Percentiles rank a stretch among this genome's conserved stretches.
Conservation (phyloP, 2,888 invertebrate species). For the Eucriotettix oculatus region DNA sequence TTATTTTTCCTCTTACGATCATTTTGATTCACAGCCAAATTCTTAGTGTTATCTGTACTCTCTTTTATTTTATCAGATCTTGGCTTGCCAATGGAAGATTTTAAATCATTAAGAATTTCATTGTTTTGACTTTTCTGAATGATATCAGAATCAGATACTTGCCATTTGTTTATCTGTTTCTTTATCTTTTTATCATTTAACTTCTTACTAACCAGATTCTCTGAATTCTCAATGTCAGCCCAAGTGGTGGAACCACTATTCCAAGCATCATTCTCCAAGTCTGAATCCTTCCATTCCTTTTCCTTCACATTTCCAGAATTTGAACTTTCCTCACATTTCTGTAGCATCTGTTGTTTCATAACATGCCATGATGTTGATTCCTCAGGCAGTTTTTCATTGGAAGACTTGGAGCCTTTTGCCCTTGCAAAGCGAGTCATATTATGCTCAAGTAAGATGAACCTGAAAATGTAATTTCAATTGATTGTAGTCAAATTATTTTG, state of each 20-base stretch:
- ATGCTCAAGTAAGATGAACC: too few species aligned
- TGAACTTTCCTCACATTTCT: constrained; percentile 6
- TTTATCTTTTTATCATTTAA: background rate
- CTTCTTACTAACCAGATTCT: background rate
- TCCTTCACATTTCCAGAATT: background rate
- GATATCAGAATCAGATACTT: background rate
- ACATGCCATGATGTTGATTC: constrained; percentile 56
- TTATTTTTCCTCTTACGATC: too few species aligned
- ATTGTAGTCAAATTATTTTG: too few species aligned
- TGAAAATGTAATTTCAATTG: too few species aligned
- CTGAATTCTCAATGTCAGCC: background rate
- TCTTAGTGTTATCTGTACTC: too few species aligned
- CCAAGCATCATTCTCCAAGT: background rate
- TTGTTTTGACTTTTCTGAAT: too few species aligned
- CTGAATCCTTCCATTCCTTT: background rate
- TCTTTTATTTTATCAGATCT: too few species aligned
- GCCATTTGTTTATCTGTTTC: background rate
- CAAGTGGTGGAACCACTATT: background rate
- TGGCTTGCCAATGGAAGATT: too few species aligned
- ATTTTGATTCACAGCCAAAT: too few species aligned
- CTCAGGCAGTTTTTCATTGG: constrained; percentile 49
- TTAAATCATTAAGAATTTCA: too few species aligned
- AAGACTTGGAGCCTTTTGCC: constrained; percentile 56
- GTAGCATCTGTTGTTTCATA: constrained; percentile 44
- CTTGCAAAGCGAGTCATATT: constrained; percentile 58